A percentile compares a stretch with the other conserved stretches of the same genome.
Conservation (phyloP, 2,888 invertebrate species). For the Meta bourneti region DNA sequence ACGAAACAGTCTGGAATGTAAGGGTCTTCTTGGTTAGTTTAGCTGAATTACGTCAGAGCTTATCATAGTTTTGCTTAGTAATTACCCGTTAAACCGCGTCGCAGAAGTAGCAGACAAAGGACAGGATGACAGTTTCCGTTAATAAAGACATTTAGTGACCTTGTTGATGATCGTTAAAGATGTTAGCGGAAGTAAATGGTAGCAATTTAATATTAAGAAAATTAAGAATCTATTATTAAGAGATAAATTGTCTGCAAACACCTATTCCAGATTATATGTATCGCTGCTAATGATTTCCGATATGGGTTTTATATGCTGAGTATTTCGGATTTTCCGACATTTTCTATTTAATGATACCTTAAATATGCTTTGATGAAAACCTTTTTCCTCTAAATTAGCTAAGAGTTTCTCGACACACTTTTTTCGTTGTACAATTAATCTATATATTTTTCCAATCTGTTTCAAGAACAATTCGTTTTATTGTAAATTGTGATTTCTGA, state of each 20-base stretch:
- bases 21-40: no score
- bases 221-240: not conserved
- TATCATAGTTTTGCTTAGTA: not conserved
- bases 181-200: not conserved
- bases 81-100: not conserved
- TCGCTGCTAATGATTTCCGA: not conserved
- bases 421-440: no score
- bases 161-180: slow-evolving; percentile 22
- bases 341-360: not conserved
- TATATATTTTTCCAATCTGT: no score
- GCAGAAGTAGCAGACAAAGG: not conserved
- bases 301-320: not conserved
- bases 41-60: no score
- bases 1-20: no score
- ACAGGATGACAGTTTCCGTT: slow-evolving; percentile 8
- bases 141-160: slow-evolving; percentile 19
- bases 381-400: not conserved
- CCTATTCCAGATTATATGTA: not conserved
- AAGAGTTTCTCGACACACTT: not conserved
- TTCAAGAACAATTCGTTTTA: no score
- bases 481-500: no score
- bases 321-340: not conserved
- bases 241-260: not conserved
- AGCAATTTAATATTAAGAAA: not conserved
- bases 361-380: not conserved